Conservation (phyloP, 2,797 vertebrate genomes). For the Galagoides demidoff region DNA sequence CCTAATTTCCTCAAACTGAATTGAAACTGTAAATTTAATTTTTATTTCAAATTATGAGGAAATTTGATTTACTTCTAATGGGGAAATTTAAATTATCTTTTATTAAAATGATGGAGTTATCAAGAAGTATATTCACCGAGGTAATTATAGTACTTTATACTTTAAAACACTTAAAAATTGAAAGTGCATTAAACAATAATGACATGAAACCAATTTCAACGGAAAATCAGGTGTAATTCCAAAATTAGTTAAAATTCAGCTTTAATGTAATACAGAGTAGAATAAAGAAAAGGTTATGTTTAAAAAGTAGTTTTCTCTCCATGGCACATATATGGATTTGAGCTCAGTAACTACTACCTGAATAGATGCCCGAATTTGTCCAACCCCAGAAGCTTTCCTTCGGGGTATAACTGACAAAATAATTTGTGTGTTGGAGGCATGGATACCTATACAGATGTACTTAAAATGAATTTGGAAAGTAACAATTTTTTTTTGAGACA, state of each 20-base stretch:
- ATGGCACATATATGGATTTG: not conserved
- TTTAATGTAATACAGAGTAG: not conserved
- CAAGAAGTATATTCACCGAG: not conserved
- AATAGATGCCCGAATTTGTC: not conserved
- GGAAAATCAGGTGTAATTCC: not conserved
- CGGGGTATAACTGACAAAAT: not conserved
- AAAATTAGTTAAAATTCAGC: constrained; percentile 44
- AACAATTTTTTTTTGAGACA: not conserved
- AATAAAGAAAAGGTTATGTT: not conserved
- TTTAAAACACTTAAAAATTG: constrained; percentile 22
- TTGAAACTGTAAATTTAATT: constrained; percentile 48
- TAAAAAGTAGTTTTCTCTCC: not conserved
- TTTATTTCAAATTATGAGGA: constrained; percentile 21
- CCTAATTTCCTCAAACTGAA: not conserved
- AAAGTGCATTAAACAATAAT: constrained; percentile 21
- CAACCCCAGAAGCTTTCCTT: not conserved
- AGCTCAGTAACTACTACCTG: not conserved
- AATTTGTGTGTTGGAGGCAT: not conserved
- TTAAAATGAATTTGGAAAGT: constrained; percentile 13
- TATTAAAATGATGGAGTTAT: constrained; percentile 14
- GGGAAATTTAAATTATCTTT: not conserved
- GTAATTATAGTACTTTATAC: not conserved
- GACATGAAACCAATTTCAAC: not conserved
- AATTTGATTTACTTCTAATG: not conserved
- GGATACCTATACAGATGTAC: not conserved